A percentile compares a stretch with the other conserved stretches of the same genome.
Conservation (phyloP, 2,797 vertebrate genomes). For the Enteromius treurensis region DNA sequence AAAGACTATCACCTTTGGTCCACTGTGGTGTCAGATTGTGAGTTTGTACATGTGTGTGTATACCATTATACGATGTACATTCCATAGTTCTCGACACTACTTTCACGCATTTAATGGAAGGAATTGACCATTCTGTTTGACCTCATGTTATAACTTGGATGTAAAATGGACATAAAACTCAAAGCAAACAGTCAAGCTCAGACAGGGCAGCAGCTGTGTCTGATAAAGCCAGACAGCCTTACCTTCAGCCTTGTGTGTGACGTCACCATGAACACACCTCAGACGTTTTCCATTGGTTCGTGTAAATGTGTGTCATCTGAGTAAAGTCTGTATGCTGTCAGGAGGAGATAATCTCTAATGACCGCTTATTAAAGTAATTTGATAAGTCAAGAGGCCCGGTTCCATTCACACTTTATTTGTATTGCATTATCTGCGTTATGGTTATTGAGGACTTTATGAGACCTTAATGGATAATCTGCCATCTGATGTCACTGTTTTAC, state of each 20-base stretch:
- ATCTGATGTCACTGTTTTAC: neutral
- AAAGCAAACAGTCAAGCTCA: neutral
- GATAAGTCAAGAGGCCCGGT: constrained; percentile 1
- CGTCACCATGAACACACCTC: constrained; percentile 7
- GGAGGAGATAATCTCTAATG: constrained; percentile 36
- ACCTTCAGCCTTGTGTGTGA: neutral
- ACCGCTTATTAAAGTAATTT: constrained; percentile 14
- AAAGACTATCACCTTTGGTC: constrained; percentile 29
- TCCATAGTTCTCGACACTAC: neutral
- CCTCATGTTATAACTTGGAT: neutral
- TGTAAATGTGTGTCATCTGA: constrained; percentile 22
- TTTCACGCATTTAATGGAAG: neutral
- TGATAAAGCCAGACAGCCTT: constrained; percentile 11
- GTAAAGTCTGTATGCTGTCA: constrained; percentile 29
- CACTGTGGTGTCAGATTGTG: constrained; percentile 10
- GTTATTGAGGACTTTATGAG: constrained; percentile 2
- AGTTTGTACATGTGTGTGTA: neutral
- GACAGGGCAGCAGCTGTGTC: constrained; percentile 8
- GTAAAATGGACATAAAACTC: neutral
- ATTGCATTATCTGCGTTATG: neutral
- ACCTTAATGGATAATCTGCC: constrained; percentile 16
- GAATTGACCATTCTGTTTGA: neutral
- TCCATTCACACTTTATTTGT: constrained; percentile 15
- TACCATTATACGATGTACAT: too few relatives aligned
- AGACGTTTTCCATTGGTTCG: neutral